Evolutionary conservation across 2,113 vertebrate species (phyloP).

Genomic region (Oceanites oceanicus): DNA sequence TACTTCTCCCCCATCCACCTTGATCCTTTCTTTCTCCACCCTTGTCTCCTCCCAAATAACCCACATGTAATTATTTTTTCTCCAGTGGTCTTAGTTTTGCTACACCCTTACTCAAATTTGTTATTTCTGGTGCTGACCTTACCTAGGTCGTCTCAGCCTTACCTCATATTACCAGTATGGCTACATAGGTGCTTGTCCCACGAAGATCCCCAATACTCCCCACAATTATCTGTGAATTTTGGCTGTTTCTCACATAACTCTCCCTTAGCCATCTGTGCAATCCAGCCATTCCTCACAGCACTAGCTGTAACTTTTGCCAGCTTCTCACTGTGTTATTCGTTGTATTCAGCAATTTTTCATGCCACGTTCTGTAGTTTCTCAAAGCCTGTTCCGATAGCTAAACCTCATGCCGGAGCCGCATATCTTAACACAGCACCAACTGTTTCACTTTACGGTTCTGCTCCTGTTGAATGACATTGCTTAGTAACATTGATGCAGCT

Average conservation of each 20-base stretch:
- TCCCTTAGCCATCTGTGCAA: constrained; percentile 5
- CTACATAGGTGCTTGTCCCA: neutral
- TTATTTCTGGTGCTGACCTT: neutral
- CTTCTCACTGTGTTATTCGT: constrained; percentile 20
- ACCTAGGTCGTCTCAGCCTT: neutral
- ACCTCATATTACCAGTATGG: neutral
- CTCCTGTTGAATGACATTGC: neutral
- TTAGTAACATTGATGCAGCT: neutral
- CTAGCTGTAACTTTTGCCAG: constrained; percentile 8
- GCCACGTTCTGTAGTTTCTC: neutral
- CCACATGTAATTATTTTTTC: neutral
- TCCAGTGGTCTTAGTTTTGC: neutral
- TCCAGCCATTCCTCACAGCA: neutral
- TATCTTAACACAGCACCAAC: neutral
- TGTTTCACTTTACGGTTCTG: neutral
- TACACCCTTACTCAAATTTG: neutral
- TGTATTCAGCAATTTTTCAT: constrained; percentile 7
- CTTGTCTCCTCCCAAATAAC: neutral
- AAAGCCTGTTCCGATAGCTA: neutral
- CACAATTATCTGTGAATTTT: neutral
- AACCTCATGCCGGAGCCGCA: neutral
- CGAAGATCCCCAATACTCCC: neutral
- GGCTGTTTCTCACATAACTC: neutral
- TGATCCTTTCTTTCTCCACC: neutral
- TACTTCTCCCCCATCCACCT: neutral